These are phyloP conservation scores for Hassar affinis DNA, from an alignment of 2,113 vertebrate genomes.

Conservation along the genomic window DNA sequence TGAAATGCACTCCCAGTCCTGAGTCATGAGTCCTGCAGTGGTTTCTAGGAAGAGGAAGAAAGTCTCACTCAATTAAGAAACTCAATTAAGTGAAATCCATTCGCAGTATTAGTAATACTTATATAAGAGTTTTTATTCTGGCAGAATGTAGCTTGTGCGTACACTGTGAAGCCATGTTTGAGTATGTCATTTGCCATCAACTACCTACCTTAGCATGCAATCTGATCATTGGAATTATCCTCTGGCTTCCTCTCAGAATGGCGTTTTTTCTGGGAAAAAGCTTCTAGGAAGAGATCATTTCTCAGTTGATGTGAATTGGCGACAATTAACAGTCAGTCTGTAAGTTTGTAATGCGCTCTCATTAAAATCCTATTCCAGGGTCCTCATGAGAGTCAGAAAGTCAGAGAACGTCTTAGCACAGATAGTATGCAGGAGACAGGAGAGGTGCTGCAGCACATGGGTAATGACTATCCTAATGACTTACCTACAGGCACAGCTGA, in stretches of 20 bases:
- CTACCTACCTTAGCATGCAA: not conserved
- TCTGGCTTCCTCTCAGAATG: not conserved
- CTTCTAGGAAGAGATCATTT: too few species aligned
- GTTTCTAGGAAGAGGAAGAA: not conserved
- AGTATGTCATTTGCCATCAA: not conserved
- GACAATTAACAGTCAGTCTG: not conserved
- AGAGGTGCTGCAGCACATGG: not conserved
- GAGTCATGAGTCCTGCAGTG: not conserved
- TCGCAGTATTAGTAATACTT: not conserved
- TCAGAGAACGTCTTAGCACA: not conserved
- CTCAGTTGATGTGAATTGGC: constrained; percentile 34
- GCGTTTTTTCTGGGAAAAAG: not conserved
- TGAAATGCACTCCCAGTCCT: not conserved
- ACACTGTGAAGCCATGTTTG: not conserved
- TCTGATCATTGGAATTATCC: not conserved
- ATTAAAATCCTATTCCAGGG: constrained; percentile 14
- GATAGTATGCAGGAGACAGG: too few species aligned
- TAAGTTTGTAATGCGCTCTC: constrained; percentile 22
- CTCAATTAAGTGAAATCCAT: not conserved
- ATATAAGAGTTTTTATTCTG: not conserved
- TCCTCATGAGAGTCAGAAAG: not conserved
- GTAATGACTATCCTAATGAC: constrained; percentile 14
- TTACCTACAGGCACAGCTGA: not conserved
- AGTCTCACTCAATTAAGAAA: not conserved
- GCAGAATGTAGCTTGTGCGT: not conserved